Base-by-base conservation (phyloP, 2,113 vertebrate genomes). In the Tautogolabrus adspersus region DNA sequence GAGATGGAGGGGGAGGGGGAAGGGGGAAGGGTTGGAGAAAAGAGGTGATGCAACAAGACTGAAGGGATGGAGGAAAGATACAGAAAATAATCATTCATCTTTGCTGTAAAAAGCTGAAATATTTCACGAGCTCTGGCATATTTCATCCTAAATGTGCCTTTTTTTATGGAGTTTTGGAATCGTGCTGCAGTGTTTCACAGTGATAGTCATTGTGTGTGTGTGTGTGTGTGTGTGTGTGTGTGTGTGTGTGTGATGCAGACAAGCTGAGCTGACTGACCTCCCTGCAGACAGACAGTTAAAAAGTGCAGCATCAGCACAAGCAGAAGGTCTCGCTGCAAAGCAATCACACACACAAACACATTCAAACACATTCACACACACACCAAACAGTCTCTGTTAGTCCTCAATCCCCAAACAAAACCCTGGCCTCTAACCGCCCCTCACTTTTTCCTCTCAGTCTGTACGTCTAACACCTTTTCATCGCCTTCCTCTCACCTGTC, bases 401-500 rank as follows among this genome's bases (percentile, higher is more conserved):
- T 66, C 19, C 51, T 78, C 69, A 42, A 26, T 68, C 66, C 72
- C 55, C 56, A 58, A 42, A 75, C 16, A 44, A 58, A 82, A 15
- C 64, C 61, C 71, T 73, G 60, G 58, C 34, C 56, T 81, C 46
- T 13, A 34, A 38, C 40, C 72, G 49, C 42, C 75, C 42, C 22
- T 61, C 46, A 23, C 18, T 60, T 58, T 10, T n/a, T 40, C 8
- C 19, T 15, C 42, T 5, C 11, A 54, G 16, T 44, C n/a, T 40
- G 9, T 1, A 8, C 19, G 8, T 19, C 60, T 18, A 15, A 59
- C 57, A 59, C 9, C 7, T 59, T 3, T 58, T 37, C 22, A 30
- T 22, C 21, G 9, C 6, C 22, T 34, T n/a, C 22, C n/a, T 52
- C 94, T 95, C 93, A 98, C 97, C 96, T 97, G 94, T 88, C 96